Evolutionary conservation across 2,113 vertebrate species (phyloP).

Genomic region (Eretmochelys imbricata): DNA sequence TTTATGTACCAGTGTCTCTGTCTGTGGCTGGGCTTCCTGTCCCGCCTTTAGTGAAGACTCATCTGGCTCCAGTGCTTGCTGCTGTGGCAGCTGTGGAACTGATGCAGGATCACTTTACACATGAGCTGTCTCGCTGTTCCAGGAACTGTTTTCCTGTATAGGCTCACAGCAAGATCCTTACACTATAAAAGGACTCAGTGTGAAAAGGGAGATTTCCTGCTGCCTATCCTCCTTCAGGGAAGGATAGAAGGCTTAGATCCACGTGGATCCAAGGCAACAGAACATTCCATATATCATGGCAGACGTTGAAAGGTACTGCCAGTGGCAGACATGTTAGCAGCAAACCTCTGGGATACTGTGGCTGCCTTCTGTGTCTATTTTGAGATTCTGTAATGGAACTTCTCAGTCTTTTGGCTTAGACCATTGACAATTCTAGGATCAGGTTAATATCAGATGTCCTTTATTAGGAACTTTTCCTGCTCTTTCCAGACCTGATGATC

Average conservation of each 20-base stretch:
- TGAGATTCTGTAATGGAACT: neutral
- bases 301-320: neutral
- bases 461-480: neutral
- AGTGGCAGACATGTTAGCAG: neutral
- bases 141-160: slow-evolving; percentile 35
- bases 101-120: slow-evolving; percentile 56
- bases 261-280: neutral
- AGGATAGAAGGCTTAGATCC: neutral
- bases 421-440: neutral
- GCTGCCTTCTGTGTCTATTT: neutral
- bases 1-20: slow-evolving; percentile 69
- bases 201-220: neutral
- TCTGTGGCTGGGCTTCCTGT: slow-evolving; percentile 69
- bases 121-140: slow-evolving; percentile 31
- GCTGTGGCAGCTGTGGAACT: slow-evolving; percentile 56
- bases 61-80: slow-evolving; percentile 27
- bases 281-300: neutral
- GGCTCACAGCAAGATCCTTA: neutral
- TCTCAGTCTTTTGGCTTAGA: neutral
- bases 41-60: slow-evolving; percentile 57
- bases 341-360: neutral
- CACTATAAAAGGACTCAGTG: neutral
- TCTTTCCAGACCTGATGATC: neutral
- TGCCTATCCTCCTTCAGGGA: neutral
- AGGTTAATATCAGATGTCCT: neutral